phyloP scores from a whole-genome alignment of 2,113 vertebrate genomes.

The Butastur rufipennis region DNA sequence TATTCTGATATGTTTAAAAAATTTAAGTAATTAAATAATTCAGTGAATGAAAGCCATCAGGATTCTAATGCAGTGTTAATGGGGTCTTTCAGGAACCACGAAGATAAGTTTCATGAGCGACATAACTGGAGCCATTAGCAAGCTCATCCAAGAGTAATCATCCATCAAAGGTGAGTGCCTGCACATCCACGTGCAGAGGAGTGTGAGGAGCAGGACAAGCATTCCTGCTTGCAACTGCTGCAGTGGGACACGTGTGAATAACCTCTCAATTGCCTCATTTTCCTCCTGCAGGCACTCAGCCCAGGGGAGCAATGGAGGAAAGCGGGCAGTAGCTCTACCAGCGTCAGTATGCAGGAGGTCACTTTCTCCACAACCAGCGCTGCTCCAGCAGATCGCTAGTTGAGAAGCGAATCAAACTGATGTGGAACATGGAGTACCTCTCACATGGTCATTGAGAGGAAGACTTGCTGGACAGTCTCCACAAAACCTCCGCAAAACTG shows the following conservation, averaged over 20 bases:
- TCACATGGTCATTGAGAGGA: neutral
- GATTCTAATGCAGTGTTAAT: constrained; percentile 31
- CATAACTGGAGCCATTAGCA: neutral
- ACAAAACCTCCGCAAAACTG: neutral
- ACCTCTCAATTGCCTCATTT: neutral
- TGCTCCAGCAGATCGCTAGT: neutral
- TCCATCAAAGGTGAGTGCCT: constrained; percentile 7
- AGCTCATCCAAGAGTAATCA: neutral
- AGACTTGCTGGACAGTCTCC: neutral
- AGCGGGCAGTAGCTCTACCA: neutral
- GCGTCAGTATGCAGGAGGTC: neutral
- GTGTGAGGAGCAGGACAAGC: neutral
- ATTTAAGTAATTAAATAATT: constrained; percentile 51
- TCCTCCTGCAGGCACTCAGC: neutral
- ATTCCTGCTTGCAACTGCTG: neutral
- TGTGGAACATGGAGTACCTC: neutral
- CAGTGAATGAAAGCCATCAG: constrained; percentile 2
- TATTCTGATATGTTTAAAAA: constrained; percentile 43
- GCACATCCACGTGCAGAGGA: neutral
- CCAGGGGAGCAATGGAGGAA: neutral
- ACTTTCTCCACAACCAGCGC: neutral
- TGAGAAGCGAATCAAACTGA: neutral
- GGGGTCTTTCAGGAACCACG: constrained; percentile 3
- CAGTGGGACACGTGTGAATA: neutral
- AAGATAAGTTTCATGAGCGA: constrained; percentile 10